A percentile compares a stretch with the other conserved stretches of the same genome.
These are phyloP conservation scores for Esox masquinongy DNA, from an alignment of 2,797 vertebrate genomes.

Conservation along the genomic window DNA sequence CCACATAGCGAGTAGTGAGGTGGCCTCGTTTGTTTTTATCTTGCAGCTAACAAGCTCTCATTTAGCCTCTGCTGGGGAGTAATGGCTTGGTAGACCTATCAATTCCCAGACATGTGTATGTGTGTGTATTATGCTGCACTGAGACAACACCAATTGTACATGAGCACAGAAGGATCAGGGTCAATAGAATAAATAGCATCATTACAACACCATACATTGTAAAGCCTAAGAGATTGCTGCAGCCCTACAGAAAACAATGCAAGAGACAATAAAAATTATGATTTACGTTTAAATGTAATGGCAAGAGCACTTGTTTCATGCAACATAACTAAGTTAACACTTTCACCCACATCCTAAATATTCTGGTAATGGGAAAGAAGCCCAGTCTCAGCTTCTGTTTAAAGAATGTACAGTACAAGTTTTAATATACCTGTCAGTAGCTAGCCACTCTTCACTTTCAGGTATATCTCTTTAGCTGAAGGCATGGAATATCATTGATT, in stretches of 20 bases:
- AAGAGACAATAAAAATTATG: neutral
- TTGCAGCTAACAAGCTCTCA: constrained; percentile 48
- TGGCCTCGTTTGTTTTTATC: constrained; percentile 62
- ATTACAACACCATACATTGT: neutral
- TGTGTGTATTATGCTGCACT: constrained; percentile 1
- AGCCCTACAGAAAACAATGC: neutral
- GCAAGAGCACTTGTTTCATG: neutral
- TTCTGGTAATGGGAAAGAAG: neutral
- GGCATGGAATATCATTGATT: neutral
- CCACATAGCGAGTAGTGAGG: constrained; percentile 40
- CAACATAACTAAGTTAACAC: neutral
- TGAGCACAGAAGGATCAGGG: neutral
- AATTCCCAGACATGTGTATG: constrained; percentile 10
- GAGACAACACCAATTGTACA: neutral
- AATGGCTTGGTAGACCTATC: constrained; percentile 22
- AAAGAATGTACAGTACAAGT: neutral
- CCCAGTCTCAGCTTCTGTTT: neutral
- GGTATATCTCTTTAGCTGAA: neutral
- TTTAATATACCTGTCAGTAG: neutral
- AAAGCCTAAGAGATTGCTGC: neutral
- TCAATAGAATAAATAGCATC: constrained; percentile 4
- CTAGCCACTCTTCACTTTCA: neutral
- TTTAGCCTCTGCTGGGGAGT: constrained; percentile 32
- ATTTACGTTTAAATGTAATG: neutral
- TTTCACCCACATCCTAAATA: neutral